These are phyloP conservation scores for Malurus melanocephalus DNA, from an alignment of 2,113 vertebrate species.

Conservation along the genomic window DNA sequence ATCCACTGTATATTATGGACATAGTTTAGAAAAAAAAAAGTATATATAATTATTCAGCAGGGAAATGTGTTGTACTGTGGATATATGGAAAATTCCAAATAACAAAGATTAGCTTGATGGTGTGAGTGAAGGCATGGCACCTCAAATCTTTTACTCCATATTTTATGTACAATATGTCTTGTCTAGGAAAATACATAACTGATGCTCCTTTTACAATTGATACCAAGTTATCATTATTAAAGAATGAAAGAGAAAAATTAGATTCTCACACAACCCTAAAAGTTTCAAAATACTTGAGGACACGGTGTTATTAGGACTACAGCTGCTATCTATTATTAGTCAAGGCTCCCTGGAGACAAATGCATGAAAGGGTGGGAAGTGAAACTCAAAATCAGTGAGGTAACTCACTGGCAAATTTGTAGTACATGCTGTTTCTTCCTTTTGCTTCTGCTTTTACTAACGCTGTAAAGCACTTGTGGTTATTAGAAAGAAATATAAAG, in stretches of 20 bases:
- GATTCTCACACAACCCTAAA: background rate
- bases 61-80: background rate
- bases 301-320: background rate
- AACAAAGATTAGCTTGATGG: background rate
- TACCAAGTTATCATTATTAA: background rate
- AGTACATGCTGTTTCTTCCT: background rate
- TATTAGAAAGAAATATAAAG: background rate
- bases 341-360: background rate
- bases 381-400: background rate
- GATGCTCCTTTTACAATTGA: background rate
- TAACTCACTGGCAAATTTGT: background rate
- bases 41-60: background rate
- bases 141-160: background rate
- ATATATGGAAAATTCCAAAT: background rate
- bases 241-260: background rate
- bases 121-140: background rate
- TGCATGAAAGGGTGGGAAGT: background rate
- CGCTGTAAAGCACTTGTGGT: background rate
- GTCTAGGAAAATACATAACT: background rate
- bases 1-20: background rate
- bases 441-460: background rate
- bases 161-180: background rate
- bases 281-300: background rate
- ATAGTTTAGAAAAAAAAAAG: background rate
- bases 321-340: background rate